Percentiles rank a stretch among this genome's conserved stretches.
Evolutionary conservation across 2,888 invertebrate species (phyloP).

Genomic region (Notodonta dromedarius): DNA sequence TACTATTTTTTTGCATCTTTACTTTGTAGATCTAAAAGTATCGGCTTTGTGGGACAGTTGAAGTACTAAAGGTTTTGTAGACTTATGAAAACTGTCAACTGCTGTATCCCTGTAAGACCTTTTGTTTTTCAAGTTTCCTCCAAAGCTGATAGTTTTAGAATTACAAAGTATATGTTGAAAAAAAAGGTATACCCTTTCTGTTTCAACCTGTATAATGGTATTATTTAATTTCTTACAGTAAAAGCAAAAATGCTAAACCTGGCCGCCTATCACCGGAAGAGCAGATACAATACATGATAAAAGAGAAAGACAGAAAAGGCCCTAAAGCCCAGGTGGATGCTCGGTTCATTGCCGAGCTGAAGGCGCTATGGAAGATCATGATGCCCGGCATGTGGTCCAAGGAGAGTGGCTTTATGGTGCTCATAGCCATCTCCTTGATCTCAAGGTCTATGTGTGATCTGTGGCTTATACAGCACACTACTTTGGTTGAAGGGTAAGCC

Average conservation of each 20-base stretch:
- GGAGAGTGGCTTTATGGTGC: conserved; percentile 89
- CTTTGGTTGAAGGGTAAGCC: conserved; percentile 94
- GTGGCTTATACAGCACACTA: conserved; percentile 98
- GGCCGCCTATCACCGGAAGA: conserved; percentile 82
- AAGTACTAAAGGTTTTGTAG: no score
- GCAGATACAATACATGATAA: conserved; percentile 91
- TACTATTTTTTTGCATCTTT: no score
- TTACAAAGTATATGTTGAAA: no score
- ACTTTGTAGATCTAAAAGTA: no score
- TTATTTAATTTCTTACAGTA: conserved; percentile 34
- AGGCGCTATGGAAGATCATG: conserved; percentile 88
- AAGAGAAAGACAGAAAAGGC: conserved; percentile 85
- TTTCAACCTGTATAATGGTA: no score
- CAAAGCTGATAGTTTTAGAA: no score
- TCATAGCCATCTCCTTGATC: conserved; percentile 92
- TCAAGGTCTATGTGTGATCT: conserved; percentile 97
- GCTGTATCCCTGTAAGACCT: no score
- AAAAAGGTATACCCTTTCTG: no score
- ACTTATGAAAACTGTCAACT: no score
- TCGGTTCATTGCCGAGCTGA: conserved; percentile 88
- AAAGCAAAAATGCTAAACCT: conserved; percentile 49
- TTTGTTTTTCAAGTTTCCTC: no score
- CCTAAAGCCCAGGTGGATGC: conserved; percentile 91
- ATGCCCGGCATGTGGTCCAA: conserved; percentile 91
- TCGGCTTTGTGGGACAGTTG: no score